These are phyloP conservation scores for Spinus pinus DNA, from an alignment of 2,797 vertebrate species.

Conservation along the genomic window DNA sequence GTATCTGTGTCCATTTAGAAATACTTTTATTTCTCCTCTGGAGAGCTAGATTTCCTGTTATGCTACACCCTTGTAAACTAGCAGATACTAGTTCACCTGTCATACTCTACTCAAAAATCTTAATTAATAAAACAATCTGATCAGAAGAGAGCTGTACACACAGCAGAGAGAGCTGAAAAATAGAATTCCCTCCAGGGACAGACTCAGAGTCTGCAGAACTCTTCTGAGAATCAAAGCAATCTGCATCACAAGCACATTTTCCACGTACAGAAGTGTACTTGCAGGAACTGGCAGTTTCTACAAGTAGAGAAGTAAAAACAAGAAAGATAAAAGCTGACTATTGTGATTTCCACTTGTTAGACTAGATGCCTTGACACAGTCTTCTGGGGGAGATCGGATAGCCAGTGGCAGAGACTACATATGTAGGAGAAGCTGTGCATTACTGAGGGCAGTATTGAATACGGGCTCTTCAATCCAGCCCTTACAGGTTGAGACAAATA, in stretches of 20 bases:
- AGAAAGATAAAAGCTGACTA: neutral
- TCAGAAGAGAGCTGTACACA: neutral
- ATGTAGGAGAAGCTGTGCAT: neutral
- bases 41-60: neutral
- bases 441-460: neutral
- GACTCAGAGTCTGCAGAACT: neutral
- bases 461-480: neutral
- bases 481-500: neutral
- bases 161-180: neutral
- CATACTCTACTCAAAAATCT: neutral
- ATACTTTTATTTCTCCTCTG: neutral
- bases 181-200: neutral
- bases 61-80: neutral
- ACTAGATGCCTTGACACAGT: neutral
- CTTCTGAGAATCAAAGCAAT: conserved; percentile 34
- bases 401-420: neutral
- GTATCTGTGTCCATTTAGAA: neutral
- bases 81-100: neutral
- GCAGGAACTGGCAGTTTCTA: neutral
- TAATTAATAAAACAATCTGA: conserved; percentile 26
- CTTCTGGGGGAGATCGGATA: conserved; percentile 2
- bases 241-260: conserved; percentile 18
- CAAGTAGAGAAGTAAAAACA: neutral
- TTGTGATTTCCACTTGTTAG: conserved; percentile 22
- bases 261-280: neutral